Evolutionary conservation across 2,888 invertebrate genomes (phyloP).

Genomic region (Ariolimax columbianus): DNA sequence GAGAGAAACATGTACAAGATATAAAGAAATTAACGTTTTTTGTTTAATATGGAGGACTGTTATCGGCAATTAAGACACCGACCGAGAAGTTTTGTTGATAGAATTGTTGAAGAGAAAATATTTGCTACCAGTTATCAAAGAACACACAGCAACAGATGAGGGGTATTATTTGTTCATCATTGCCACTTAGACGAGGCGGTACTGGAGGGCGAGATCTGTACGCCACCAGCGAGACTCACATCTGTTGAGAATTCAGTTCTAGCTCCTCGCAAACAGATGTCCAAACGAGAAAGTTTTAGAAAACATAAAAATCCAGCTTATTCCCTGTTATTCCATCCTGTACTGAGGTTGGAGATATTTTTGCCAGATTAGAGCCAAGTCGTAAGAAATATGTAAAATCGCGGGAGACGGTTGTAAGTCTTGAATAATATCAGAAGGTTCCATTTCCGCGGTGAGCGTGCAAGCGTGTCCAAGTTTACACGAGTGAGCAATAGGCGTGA

Average conservation of each 20-base stretch:
- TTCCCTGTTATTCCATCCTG: neutral
- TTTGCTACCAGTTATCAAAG: slow-evolving; percentile 28
- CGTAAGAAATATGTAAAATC: slow-evolving; percentile 19
- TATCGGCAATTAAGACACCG: slow-evolving; percentile 3
- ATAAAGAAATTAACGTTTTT: no score
- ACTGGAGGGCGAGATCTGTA: neutral
- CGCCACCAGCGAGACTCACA: slow-evolving; percentile 9
- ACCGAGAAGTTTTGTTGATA: neutral
- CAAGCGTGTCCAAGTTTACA: slow-evolving; percentile 39
- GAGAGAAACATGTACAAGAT: no score
- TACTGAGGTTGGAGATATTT: neutral
- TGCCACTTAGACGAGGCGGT: neutral
- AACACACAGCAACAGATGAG: slow-evolving; percentile 39
- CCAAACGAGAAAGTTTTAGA: neutral
- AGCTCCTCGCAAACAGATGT: slow-evolving; percentile 25
- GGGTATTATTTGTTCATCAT: slow-evolving; percentile 32
- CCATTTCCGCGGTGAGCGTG: slow-evolving; percentile 13
- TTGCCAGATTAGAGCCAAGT: neutral
- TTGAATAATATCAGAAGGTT: slow-evolving; percentile 17
- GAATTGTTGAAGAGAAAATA: slow-evolving; percentile 9
- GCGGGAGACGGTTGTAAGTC: neutral
- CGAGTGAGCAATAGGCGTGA: slow-evolving; percentile 37
- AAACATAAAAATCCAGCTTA: neutral
- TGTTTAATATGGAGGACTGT: neutral
- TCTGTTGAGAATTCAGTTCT: slow-evolving; percentile 2